Base-by-base conservation (phyloP, 2,888 invertebrate genomes). In the Galerucella pusilla region DNA sequence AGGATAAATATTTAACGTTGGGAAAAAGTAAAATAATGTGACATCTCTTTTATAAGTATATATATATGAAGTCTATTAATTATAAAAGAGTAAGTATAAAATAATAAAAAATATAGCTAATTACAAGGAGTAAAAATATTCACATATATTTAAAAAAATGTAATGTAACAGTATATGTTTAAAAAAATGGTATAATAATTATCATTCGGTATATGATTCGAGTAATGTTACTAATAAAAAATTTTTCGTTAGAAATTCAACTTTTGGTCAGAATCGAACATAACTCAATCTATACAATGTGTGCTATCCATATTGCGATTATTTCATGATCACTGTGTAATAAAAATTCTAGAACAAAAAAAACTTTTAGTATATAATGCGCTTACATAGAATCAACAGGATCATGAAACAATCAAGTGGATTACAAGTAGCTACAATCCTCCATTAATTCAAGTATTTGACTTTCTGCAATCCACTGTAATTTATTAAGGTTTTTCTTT, bases 271-370 rank as follows among this genome's bases (percentile, higher is more conserved):
- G 66, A 59, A 69, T 74, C 72, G 68, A 75, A 78, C 16, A 73
- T 71, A 70, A 75, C 73, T 73, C 61, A 20, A 71, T 77, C 72
- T 77, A 75, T 76, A 77, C 77, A 79, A 70, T 70, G 72, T 76
- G 71, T 76, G 77, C 76, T 71, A 68, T 74, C 60, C 65, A 73
- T 46, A 67, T 71, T 63, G 54, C 60, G 68, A 63, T 74, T 71
- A 70, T 72, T 73, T 74, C 74, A 77, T 70, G 77, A 77, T 74
- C 78, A 75, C 68, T 54, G 57, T 42, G 35, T 71, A 67, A 57
- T 20, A 77, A 73, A 68, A 69, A 69, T 74, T 72, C 45, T 69
- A 69, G 68, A 70, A 64, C 63, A 75, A 76, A 68, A 71, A 61
- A 75, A 68, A 70, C 59, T 68, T 66, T 69, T 77, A 77, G 45